These are phyloP conservation scores for Caenorhabditis sp. DNA, from an alignment of 2,888 invertebrate genomes.

Conservation along the genomic window DNA sequence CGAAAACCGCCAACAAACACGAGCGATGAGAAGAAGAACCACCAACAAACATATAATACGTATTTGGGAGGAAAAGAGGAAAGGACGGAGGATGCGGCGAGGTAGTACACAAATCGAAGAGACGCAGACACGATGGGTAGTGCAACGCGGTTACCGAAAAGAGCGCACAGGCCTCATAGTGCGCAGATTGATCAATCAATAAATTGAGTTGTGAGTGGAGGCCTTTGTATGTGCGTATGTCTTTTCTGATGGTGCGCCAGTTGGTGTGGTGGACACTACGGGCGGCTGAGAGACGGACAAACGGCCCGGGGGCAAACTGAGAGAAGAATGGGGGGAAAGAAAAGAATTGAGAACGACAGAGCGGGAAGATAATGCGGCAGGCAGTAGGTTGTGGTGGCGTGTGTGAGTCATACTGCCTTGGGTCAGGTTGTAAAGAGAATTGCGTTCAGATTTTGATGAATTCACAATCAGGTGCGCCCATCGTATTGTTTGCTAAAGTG, in stretches of 20 bases:
- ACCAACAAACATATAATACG: conserved; percentile 27
- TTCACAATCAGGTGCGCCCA: neutral
- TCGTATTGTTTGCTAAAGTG: neutral
- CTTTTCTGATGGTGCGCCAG: conserved; percentile 1
- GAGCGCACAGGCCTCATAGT: conserved; percentile 27
- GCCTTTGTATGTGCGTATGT: conserved; percentile 1
- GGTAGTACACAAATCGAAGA: conserved; percentile 7
- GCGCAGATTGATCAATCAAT: conserved; percentile 53
- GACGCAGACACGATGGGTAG: conserved; percentile 20
- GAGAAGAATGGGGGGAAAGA: conserved; percentile 1
- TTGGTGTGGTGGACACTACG: conserved; percentile 11
- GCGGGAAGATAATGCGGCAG: conserved; percentile 10
- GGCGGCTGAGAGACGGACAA: neutral
- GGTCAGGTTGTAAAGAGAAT: conserved; percentile 14
- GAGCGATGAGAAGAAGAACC: neutral
- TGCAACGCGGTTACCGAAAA: conserved; percentile 33
- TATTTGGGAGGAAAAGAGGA: neutral
- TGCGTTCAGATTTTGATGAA: conserved; percentile 5
- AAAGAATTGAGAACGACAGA: neutral
- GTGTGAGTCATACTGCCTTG: conserved; percentile 19
- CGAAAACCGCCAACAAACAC: neutral
- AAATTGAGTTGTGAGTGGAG: conserved; percentile 11
- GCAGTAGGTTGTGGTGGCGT: conserved; percentile 9
- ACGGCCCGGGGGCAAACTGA: neutral
- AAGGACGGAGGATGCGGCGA: neutral